Evolutionary conservation across 2,888 invertebrate genomes (phyloP), one percentile per base, ranked within the genome.

Genomic region (Drosophila paucipuncta): DNA sequence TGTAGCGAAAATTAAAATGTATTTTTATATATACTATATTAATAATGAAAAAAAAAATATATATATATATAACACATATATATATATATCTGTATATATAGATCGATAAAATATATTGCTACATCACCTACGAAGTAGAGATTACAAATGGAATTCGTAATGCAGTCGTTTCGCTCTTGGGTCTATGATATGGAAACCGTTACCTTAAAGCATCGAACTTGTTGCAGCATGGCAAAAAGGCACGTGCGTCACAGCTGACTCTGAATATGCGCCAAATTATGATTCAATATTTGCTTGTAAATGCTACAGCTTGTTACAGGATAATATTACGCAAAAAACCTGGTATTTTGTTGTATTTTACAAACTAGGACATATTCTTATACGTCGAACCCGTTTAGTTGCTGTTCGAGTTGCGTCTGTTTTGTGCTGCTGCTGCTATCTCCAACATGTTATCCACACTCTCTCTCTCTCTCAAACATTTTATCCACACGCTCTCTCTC

Each of bases 241-340:
- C 71, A 70, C 71, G 71, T 61, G 69, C 47, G 52, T 9, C 31
- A 39, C 52, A 69, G 39, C 53, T 61, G 54, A 22, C 4, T 25
- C 9, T 37, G 4, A 50, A 58, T 47, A 39, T 10, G 54, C 7
- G 11, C 18, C 10, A 22, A 57, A 13, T 50, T 30, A 4, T 47
- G 25, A 47, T 25, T 47, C 16, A 47, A 25, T 25, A 47, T 16
- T 16, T 47, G 9, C 16, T 25, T 47, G 25, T 47, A 47, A 25
- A 9, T 47, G 16, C 54, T 11, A 39, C 31, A 43, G 43, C 7
- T 35, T 13, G 37, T 11, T 55, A 41, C 28, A 47, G 37, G 39
- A 52, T 37, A 28, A 39, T 7, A 31, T 22, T 43, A 43, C 4
- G 7, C 18, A 16, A 28, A 16, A 16, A 41, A 5, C 13, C 22